These are phyloP conservation scores for Drosophila triauraria DNA, from an alignment of 1,140 invertebrate species.

Conservation along the genomic window DNA sequence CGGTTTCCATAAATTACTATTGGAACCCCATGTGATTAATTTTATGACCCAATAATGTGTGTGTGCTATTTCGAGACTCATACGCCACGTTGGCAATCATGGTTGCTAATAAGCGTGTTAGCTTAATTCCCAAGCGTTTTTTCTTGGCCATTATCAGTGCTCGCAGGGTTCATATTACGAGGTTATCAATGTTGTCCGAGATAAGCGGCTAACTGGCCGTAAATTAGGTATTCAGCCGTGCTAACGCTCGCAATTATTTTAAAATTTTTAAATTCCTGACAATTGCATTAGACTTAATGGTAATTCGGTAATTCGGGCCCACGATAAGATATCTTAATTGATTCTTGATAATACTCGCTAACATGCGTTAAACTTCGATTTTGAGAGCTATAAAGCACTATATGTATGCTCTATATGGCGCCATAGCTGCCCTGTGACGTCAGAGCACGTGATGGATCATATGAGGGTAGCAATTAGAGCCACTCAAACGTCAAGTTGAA, in stretches of 20 bases:
- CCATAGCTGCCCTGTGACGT: slow-evolving; percentile 56
- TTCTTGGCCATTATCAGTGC: slow-evolving; percentile 40
- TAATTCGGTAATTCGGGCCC: slow-evolving; percentile 30
- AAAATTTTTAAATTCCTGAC: slow-evolving; percentile 40
- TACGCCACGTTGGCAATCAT: slow-evolving; percentile 37
- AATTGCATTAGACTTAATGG: slow-evolving; percentile 72
- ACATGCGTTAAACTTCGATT: slow-evolving; percentile 48
- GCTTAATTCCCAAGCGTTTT: slow-evolving; percentile 12
- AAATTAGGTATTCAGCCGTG: slow-evolving; percentile 51
- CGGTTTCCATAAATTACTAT: not conserved
- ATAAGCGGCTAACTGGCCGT: slow-evolving; percentile 44
- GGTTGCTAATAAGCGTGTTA: slow-evolving; percentile 24
- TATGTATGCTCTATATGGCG: slow-evolving; percentile 13
- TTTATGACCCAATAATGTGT: not conserved
- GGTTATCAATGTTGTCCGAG: slow-evolving; percentile 58
- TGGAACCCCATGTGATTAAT: not conserved
- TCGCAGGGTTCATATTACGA: slow-evolving; percentile 38
- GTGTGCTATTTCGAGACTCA: slow-evolving; percentile 5
- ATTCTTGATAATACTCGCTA: slow-evolving; percentile 61
- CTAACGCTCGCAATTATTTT: slow-evolving; percentile 22
- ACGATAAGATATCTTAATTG: slow-evolving; percentile 78
- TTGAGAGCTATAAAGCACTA: slow-evolving; percentile 44
- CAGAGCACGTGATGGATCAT: slow-evolving; percentile 82
- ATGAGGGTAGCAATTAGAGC: slow-evolving; percentile 33
- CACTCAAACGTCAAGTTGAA: slow-evolving; percentile 45